Conservation (phyloP, 1,140 invertebrate species). For the Brachionus calyciflorus region DNA sequence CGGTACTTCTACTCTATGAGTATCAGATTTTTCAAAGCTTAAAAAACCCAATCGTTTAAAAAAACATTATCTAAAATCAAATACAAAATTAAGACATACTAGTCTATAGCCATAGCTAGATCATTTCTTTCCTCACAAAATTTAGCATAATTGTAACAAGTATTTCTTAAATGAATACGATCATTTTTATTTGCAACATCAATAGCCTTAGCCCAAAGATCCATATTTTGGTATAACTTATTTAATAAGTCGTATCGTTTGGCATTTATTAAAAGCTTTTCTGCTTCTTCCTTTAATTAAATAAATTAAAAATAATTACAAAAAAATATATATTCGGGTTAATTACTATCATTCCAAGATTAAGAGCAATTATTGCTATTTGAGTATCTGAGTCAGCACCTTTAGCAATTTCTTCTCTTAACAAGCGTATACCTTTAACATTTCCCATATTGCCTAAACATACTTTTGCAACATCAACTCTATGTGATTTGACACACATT, state of each 20-base stretch:
- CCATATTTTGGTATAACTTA: slow-evolving; percentile 71
- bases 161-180: slow-evolving; percentile 81
- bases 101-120: slow-evolving; percentile 62
- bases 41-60: slow-evolving; percentile 41
- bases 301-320: slow-evolving; percentile 44
- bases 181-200: slow-evolving; percentile 73
- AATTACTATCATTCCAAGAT: slow-evolving; percentile 80
- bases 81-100: slow-evolving; percentile 53
- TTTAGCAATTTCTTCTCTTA: slow-evolving; percentile 69
- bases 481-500: slow-evolving; percentile 88
- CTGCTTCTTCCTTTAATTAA: slow-evolving; percentile 75
- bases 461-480: slow-evolving; percentile 86
- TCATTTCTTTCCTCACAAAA: slow-evolving; percentile 72
- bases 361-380: slow-evolving; percentile 81
- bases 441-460: slow-evolving; percentile 92
- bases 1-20: slow-evolving; percentile 83
- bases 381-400: slow-evolving; percentile 76
- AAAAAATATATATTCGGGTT: background rate
- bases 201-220: slow-evolving; percentile 73
- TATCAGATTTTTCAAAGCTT: slow-evolving; percentile 70
- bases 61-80: background rate
- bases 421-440: slow-evolving; percentile 77
- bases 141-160: slow-evolving; percentile 79
- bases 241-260: slow-evolving; percentile 81
- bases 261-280: slow-evolving; percentile 75